Evolutionary conservation across 2,888 invertebrate genomes (phyloP).

Genomic region (Hermaeophaga mercurialis): DNA sequence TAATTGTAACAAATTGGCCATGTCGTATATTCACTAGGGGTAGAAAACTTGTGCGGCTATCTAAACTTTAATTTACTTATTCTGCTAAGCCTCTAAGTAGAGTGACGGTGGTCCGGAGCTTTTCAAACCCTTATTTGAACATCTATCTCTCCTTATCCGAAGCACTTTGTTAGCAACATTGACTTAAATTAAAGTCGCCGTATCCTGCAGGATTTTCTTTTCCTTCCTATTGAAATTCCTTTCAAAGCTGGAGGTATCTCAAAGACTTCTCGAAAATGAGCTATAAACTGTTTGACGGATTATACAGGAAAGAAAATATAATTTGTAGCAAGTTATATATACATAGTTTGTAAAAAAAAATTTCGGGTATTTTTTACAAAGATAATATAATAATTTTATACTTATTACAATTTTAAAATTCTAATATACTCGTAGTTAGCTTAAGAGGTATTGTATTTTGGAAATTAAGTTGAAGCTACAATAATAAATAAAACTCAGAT

Average conservation of each 20-base stretch:
- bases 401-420: too few relatives aligned
- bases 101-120: slow-evolving; percentile 43
- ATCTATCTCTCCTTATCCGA: slow-evolving; percentile 44
- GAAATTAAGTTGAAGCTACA: too few relatives aligned
- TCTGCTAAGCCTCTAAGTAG: slow-evolving; percentile 38
- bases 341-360: too few relatives aligned
- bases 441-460: too few relatives aligned
- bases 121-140: slow-evolving; percentile 45
- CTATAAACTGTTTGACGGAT: background rate
- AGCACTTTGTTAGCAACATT: slow-evolving; percentile 42
- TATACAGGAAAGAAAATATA: too few relatives aligned
- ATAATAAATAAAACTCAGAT: too few relatives aligned
- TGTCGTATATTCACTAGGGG: background rate
- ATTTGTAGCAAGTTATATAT: too few relatives aligned
- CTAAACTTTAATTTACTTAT: slow-evolving; percentile 41
- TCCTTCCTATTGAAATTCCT: slow-evolving; percentile 37
- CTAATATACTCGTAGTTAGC: too few relatives aligned
- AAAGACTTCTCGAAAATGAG: background rate
- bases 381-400: too few relatives aligned
- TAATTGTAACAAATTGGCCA: background rate
- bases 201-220: slow-evolving; percentile 35
- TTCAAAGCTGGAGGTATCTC: slow-evolving; percentile 1
- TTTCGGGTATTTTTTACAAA: too few relatives aligned
- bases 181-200: slow-evolving; percentile 42
- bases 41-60: slow-evolving; percentile 33